Conservation (phyloP, 35 echinoderm and acorn worm species). For the Heliocidaris erythrogramma region DNA sequence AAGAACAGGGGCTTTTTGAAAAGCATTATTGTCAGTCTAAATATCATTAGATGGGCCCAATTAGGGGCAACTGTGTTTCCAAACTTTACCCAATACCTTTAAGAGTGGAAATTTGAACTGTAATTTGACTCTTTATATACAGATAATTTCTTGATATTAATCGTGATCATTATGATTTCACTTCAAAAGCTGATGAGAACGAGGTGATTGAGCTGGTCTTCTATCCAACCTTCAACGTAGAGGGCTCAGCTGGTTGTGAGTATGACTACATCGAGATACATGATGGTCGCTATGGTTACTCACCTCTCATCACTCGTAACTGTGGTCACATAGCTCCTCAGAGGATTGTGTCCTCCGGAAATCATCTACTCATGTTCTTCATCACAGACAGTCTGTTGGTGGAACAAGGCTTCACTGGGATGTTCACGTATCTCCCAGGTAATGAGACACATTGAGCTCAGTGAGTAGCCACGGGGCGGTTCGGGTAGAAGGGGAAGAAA, state of each 20-base stretch:
- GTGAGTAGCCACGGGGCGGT: background rate
- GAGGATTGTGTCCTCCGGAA: constrained; percentile 51
- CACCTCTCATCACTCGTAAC: constrained; percentile 53
- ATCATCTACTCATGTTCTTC: constrained; percentile 70
- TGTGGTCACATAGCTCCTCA: constrained; percentile 56
- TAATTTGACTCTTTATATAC: too few relatives aligned
- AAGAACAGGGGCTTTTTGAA: too few relatives aligned
- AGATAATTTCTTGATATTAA: too few relatives aligned
- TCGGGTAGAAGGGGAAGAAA: too few relatives aligned
- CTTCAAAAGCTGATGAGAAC: constrained; percentile 59
- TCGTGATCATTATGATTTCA: background rate
- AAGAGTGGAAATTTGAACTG: too few relatives aligned
- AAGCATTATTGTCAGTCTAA: too few relatives aligned
- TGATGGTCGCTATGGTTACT: constrained; percentile 75
- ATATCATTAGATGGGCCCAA: too few relatives aligned
- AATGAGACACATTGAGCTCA: background rate
- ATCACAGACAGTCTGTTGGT: constrained; percentile 62
- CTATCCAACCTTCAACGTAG: constrained; percentile 50
- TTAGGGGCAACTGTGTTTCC: too few relatives aligned
- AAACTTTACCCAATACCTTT: too few relatives aligned
- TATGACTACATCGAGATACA: constrained; percentile 76
- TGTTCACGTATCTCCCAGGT: constrained; percentile 73
- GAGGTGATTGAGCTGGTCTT: constrained; percentile 74
- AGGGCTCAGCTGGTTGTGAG: constrained; percentile 57
- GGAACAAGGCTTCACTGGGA: constrained; percentile 54